Evolutionary conservation across 2,113 vertebrate genomes (phyloP).

Genomic region (Opisthocomus hoazin): DNA sequence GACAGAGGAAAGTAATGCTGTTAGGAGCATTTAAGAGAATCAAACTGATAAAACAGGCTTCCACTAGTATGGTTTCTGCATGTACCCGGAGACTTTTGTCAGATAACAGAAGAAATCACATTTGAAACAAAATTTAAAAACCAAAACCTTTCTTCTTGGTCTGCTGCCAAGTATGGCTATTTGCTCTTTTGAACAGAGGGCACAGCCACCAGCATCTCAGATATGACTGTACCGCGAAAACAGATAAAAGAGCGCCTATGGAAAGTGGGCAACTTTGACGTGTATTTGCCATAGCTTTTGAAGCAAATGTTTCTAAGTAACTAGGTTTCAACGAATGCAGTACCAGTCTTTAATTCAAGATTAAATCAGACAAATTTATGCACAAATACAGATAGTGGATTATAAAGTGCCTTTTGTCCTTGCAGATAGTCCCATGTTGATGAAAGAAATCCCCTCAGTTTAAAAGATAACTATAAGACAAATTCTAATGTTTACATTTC

Average conservation of each 20-base stretch:
- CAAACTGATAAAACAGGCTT: neutral
- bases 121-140: neutral
- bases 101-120: neutral
- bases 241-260: neutral
- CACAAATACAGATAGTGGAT: neutral
- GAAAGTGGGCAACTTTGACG: neutral
- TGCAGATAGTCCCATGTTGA: neutral
- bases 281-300: neutral
- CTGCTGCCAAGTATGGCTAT: neutral
- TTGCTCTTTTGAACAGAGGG: neutral
- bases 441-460: constrained; percentile 16
- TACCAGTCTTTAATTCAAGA: neutral
- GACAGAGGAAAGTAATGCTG: neutral
- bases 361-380: neutral
- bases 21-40: neutral
- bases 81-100: neutral
- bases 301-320: neutral
- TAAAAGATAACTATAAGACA: constrained; percentile 2
- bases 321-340: neutral
- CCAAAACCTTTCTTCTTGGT: neutral
- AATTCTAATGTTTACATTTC: constrained; percentile 18
- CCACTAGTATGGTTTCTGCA: neutral
- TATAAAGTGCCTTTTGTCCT: neutral
- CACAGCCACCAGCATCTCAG: neutral
- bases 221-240: neutral